Conservation (phyloP, 2,113 vertebrate species). For the Pseudonaja textilis region DNA sequence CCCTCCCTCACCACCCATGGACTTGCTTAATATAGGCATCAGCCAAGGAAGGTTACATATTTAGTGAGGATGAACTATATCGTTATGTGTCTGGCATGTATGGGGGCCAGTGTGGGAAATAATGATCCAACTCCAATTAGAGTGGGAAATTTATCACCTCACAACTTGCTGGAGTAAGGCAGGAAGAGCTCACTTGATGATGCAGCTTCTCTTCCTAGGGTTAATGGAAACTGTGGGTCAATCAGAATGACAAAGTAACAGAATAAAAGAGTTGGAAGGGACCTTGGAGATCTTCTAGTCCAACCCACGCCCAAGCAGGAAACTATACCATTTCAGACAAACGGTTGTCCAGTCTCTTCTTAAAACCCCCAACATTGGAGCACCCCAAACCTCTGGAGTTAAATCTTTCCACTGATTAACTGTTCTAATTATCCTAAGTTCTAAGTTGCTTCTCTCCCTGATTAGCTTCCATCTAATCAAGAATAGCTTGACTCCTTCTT, state of each 20-base stretch:
- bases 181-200: not conserved
- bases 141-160: not conserved
- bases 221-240: not conserved
- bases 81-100: not conserved
- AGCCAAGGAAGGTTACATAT: not conserved
- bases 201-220: not conserved
- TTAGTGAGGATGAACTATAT: not conserved
- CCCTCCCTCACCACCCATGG: not conserved
- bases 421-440: no score
- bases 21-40: not conserved
- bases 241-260: not conserved
- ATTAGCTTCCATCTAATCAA: no score
- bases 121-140: not conserved
- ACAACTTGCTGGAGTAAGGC: not conserved
- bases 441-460: no score
- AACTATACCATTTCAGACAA: no score
- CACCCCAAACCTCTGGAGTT: no score
- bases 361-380: no score
- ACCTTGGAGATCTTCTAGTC: no score
- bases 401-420: no score
- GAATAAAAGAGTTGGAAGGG: no score
- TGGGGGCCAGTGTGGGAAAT: not conserved
- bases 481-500: no score
- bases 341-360: no score
- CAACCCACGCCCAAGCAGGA: no score